A percentile compares a stretch with the other conserved stretches of the same genome.
Evolutionary conservation across 2,888 invertebrate species (phyloP).

Genomic region (Plutella xylostella): DNA sequence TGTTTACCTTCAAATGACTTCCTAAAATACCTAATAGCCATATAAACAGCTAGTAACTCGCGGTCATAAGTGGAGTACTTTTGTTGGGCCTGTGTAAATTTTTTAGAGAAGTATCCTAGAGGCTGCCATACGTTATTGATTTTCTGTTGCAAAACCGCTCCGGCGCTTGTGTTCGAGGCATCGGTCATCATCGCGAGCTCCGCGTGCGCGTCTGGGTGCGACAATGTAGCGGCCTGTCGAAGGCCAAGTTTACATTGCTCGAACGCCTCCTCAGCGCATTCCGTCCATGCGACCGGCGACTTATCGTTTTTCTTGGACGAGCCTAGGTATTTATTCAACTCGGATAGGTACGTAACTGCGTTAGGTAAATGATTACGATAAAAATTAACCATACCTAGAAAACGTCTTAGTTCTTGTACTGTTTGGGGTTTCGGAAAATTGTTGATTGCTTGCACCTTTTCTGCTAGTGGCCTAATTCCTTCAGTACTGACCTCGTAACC

Average conservation of each 20-base stretch:
- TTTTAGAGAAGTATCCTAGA: slow-evolving; percentile 5
- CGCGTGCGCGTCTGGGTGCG: not conserved
- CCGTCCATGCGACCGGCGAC: slow-evolving; percentile 9
- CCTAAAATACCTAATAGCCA: slow-evolving; percentile 2
- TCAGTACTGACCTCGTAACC: slow-evolving; percentile 1
- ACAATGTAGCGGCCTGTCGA: not conserved
- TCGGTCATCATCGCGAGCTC: not conserved
- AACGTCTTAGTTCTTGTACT: not conserved
- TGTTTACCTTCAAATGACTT: slow-evolving; percentile 3
- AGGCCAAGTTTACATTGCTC: slow-evolving; percentile 7
- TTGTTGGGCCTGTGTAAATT: not conserved
- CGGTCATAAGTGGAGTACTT: slow-evolving; percentile 5
- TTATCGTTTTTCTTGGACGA: slow-evolving; percentile 11
- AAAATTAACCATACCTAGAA: slow-evolving; percentile 6
- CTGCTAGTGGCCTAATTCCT: slow-evolving; percentile 2
- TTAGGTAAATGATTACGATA: slow-evolving; percentile 10
- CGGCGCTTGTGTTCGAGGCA: not conserved
- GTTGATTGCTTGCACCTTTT: slow-evolving; percentile 5
- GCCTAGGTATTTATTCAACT: slow-evolving; percentile 5
- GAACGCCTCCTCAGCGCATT: slow-evolving; percentile 7
- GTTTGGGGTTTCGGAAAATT: slow-evolving; percentile 4
- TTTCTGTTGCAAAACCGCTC: slow-evolving; percentile 2
- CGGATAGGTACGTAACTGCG: slow-evolving; percentile 8
- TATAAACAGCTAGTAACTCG: slow-evolving; percentile 6
- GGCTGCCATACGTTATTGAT: not conserved